Base-by-base conservation (phyloP, 2,797 vertebrate genomes). In the Gymnothorax reevesii region DNA sequence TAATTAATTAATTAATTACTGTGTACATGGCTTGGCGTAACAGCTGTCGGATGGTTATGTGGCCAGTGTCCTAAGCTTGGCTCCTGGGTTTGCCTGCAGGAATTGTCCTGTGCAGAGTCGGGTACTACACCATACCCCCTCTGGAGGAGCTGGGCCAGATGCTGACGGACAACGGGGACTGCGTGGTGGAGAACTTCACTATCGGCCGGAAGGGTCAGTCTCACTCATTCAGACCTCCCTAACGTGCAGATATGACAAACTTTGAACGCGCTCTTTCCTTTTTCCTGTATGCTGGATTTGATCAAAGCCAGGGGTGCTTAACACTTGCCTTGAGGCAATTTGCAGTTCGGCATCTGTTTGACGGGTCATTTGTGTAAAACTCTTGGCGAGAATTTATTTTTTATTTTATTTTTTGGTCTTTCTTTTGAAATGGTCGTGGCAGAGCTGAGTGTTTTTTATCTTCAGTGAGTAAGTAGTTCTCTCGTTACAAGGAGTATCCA, bases 121-220 rank as follows among this genome's bases (percentile, higher is more conserved):
- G 97, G 0, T 99, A 99, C 20, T 99, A 99, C 91, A 99, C 98
- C 89, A 97, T 99, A 92, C 98, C 98, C 0, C 95, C 97, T 13
- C 94, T 99, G 97, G 97, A 99, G n/a, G 98, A 99, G 42, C 95
- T 99, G 79, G 95, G 95, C 0, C 95, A 94, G 82, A 94, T 97
- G 90, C 94, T 97, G 57, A 97, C 95, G 0, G 96, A 97, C 27
- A 95, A 94, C 20, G 97, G 96, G 0, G 96, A 97, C 1, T 99
- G 98, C 57, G 10, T 97, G 0, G 96, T 99, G 80, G 97, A 97
- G 0, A 97, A 98, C 91, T 99, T 99, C 92, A 98, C 98, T 1
- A 91, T 99, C 0, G 98, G 98, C 86, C 96, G 98, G 82, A 98
- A 95, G 96, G 98, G 98, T 99, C 90, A 92, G 86, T n/a, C 10